A percentile compares a stretch with the other conserved stretches of the same genome.
phyloP scores from a whole-genome alignment of 92 coral and sea anemone genomes.

The Zoanthus solanderi region DNA sequence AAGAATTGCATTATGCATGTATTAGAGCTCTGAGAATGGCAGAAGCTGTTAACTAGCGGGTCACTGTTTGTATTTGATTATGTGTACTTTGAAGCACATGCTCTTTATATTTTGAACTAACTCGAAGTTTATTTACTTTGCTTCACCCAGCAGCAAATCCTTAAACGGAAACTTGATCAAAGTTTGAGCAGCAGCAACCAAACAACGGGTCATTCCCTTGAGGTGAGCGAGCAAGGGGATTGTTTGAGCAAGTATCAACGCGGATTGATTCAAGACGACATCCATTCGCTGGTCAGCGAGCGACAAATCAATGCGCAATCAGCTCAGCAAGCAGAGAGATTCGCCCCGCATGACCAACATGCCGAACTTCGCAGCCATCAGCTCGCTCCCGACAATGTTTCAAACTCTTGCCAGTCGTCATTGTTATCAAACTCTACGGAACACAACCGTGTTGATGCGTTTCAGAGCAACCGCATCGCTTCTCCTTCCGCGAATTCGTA shows the following conservation, averaged over 20 bases:
- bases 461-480: constrained; percentile 45
- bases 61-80: constrained; percentile 70
- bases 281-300: constrained; percentile 43
- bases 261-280: constrained; percentile 50
- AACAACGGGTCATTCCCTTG: constrained; percentile 64
- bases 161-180: constrained; percentile 88
- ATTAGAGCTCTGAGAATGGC: constrained; percentile 14
- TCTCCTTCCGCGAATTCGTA: constrained; percentile 60
- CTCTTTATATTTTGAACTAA: constrained; percentile 69
- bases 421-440: constrained; percentile 42
- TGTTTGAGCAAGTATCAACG: constrained; percentile 68
- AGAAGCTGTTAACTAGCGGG: constrained; percentile 54
- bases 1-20: constrained; percentile 53
- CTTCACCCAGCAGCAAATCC: constrained; percentile 88
- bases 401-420: constrained; percentile 40
- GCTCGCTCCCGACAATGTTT: constrained; percentile 32
- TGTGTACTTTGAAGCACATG: constrained; percentile 64
- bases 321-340: constrained; percentile 60
- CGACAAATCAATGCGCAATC: constrained; percentile 63
- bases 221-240: constrained; percentile 65
- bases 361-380: constrained; percentile 55
- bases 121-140: constrained; percentile 65
- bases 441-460: constrained; percentile 29
- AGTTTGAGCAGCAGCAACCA: constrained; percentile 69
- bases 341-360: constrained; percentile 49